These are phyloP conservation scores for Eledone cirrhosa DNA, from an alignment of 2,888 invertebrate genomes.

Conservation along the genomic window DNA sequence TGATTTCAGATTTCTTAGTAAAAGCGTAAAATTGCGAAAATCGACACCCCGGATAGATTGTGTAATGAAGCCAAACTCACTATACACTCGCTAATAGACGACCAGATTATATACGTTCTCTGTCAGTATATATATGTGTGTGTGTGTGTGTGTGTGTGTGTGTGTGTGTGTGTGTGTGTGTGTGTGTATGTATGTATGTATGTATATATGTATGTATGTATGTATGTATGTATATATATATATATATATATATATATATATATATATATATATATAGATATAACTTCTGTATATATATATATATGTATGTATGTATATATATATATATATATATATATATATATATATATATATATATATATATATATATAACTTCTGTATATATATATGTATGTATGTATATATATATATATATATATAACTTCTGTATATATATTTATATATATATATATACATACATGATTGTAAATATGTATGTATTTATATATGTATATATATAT, in stretches of 20 bases:
- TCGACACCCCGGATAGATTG: background rate
- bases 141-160: background rate
- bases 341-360: background rate
- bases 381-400: too few relatives aligned
- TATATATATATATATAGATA: background rate
- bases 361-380: too few relatives aligned
- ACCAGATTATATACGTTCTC: background rate
- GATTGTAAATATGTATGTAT: too few relatives aligned
- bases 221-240: background rate
- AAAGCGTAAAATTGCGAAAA: background rate
- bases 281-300: background rate
- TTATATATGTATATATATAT: too few relatives aligned
- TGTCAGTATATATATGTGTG: background rate
- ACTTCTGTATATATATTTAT: too few relatives aligned
- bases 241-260: background rate
- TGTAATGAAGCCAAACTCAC: background rate
- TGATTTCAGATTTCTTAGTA: background rate
- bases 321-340: background rate
- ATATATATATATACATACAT: too few relatives aligned
- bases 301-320: background rate
- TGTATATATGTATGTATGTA: background rate
- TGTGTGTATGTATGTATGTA: background rate
- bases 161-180: background rate
- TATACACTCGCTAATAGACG: background rate
- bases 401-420: too few relatives aligned